phyloP scores from a whole-genome alignment of 2,888 invertebrate genomes.

The Sinopyrophorus schimmeli region DNA sequence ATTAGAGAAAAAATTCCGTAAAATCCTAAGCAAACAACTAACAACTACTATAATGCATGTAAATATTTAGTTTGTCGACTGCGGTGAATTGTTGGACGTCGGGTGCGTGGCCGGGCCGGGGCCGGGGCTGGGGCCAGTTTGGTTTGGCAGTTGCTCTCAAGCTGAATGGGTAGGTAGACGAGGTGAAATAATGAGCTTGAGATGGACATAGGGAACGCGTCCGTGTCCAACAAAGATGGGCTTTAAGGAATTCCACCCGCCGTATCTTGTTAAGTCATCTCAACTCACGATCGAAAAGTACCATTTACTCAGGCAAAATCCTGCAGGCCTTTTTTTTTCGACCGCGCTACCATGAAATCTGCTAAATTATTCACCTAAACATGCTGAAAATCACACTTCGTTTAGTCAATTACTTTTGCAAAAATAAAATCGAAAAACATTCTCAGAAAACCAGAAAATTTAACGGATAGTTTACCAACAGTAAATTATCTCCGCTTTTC shows the following conservation, averaged over 20 bases:
- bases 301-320: conserved; percentile 32
- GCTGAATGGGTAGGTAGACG: conserved; percentile 50
- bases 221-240: conserved; percentile 43
- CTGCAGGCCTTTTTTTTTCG: conserved; percentile 15
- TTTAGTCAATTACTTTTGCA: too few species aligned
- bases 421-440: too few species aligned
- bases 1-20: conserved; percentile 27
- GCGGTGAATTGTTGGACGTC: conserved; percentile 29
- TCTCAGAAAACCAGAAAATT: too few species aligned
- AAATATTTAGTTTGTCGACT: conserved; percentile 48
- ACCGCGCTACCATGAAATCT: conserved; percentile 24
- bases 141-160: conserved; percentile 49
- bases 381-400: conserved; percentile 18
- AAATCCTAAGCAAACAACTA: conserved; percentile 29
- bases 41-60: conserved; percentile 44
- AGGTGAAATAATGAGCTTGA: conserved; percentile 55
- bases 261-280: conserved; percentile 56
- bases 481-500: too few species aligned
- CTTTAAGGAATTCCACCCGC: conserved; percentile 53
- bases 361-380: conserved; percentile 23
- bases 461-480: too few species aligned
- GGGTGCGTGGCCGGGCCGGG: conserved; percentile 29
- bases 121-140: conserved; percentile 44
- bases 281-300: conserved; percentile 46
- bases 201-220: conserved; percentile 38